Evolutionary conservation across 2,797 vertebrate species (phyloP).

Genomic region (Psittacula derbiana): DNA sequence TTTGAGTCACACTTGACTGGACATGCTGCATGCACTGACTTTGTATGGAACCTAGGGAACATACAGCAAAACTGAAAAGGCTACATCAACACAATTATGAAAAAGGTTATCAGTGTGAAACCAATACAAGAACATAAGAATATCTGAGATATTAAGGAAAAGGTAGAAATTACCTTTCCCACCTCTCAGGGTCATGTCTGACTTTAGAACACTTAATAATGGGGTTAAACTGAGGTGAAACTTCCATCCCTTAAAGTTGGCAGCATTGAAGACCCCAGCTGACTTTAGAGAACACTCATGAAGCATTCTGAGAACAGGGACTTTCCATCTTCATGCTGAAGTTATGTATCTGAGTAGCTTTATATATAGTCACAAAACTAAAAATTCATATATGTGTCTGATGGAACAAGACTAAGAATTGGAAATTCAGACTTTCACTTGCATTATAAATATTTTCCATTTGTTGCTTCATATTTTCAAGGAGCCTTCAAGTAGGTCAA

Average conservation of each 20-base stretch:
- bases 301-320: background rate
- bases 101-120: background rate
- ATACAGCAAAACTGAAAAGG: background rate
- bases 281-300: background rate
- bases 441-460: background rate
- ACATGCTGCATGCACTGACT: background rate
- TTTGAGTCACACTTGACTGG: background rate
- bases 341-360: background rate
- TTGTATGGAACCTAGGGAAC: background rate
- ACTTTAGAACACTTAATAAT: background rate
- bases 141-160: background rate
- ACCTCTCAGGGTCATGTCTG: background rate
- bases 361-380: background rate
- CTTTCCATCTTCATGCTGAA: background rate
- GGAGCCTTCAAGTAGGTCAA: background rate
- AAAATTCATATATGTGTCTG: background rate
- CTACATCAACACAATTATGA: background rate
- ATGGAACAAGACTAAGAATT: background rate
- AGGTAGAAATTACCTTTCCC: background rate
- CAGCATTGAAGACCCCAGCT: background rate
- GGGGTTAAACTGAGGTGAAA: background rate
- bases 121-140: background rate
- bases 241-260: background rate
- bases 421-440: background rate
- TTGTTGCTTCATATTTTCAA: background rate